Conservation (phyloP, 23 tunicate species). For the Halocynthia aurantium region DNA sequence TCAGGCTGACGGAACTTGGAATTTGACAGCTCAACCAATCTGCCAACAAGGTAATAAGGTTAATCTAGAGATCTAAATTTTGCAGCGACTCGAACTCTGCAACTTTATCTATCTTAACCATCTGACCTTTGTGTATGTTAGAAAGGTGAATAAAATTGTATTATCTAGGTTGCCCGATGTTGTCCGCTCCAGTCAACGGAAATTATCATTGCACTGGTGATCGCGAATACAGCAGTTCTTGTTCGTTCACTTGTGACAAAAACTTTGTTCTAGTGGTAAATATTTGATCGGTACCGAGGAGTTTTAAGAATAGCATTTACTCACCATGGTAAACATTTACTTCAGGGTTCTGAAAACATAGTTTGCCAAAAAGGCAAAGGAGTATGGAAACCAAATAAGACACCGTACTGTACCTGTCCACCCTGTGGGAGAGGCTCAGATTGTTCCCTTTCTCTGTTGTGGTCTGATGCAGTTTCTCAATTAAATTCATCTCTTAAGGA, state of each 20-base stretch:
- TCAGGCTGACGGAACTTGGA: conserved; percentile 8
- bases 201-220: conserved; percentile 7
- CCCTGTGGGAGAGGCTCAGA: background rate
- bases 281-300: background rate
- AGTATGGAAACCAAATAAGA: background rate
- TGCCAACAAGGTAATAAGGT: background rate
- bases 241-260: background rate
- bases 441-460: too few relatives aligned
- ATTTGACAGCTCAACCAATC: conserved; percentile 5
- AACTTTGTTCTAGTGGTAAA: conserved; percentile 12
- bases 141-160: too few relatives aligned
- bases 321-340: background rate
- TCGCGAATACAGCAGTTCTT: conserved; percentile 2
- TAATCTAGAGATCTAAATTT: background rate
- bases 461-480: too few relatives aligned
- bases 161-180: conserved; percentile 1
- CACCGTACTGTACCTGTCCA: conserved; percentile 21
- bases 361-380: conserved; percentile 4
- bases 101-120: too few relatives aligned
- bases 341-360: conserved; percentile 11
- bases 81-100: too few relatives aligned
- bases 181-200: conserved; percentile 9
- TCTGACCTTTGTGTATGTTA: too few relatives aligned
- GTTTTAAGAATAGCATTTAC: background rate
- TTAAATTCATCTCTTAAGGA: too few relatives aligned